Evolutionary conservation across 1,140 invertebrate genomes (phyloP).

Genomic region (Diachasmimorpha longicaudata): DNA sequence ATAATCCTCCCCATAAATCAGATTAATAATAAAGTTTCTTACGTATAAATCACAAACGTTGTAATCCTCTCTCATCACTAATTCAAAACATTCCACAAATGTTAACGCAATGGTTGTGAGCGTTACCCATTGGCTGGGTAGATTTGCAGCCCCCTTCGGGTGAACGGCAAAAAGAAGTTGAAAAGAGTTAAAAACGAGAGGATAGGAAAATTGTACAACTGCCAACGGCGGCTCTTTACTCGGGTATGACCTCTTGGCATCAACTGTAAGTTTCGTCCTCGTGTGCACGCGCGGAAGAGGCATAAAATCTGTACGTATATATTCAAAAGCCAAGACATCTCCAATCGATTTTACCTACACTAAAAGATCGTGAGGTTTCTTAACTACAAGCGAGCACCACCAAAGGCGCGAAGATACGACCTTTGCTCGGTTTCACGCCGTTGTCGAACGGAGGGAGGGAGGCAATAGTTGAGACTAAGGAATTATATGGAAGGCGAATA

Average conservation of each 20-base stretch:
- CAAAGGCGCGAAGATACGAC: slow-evolving; percentile 24
- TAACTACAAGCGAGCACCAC: slow-evolving; percentile 1
- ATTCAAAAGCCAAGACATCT: slow-evolving; percentile 2
- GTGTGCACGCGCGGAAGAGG: slow-evolving; percentile 7
- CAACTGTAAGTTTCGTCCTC: neutral
- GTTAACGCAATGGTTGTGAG: neutral
- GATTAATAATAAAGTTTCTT: slow-evolving; percentile 1
- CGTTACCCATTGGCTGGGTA: neutral
- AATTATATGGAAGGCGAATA: slow-evolving; percentile 13
- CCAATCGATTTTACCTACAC: neutral
- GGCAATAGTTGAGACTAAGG: slow-evolving; percentile 13
- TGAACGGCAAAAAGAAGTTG: neutral
- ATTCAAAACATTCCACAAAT: neutral
- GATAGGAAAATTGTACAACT: neutral
- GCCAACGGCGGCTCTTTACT: neutral
- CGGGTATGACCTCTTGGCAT: slow-evolving; percentile 2
- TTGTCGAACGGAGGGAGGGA: neutral
- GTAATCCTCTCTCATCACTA: neutral
- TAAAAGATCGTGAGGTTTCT: slow-evolving; percentile 17
- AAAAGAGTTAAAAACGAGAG: neutral
- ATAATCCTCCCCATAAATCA: neutral
- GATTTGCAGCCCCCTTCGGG: neutral
- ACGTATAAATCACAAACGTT: neutral
- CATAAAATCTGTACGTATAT: slow-evolving; percentile 7
- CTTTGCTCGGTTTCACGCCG: slow-evolving; percentile 21